Base-by-base conservation (phyloP, 2,888 invertebrate genomes). In the Hemaris fuciformis region DNA sequence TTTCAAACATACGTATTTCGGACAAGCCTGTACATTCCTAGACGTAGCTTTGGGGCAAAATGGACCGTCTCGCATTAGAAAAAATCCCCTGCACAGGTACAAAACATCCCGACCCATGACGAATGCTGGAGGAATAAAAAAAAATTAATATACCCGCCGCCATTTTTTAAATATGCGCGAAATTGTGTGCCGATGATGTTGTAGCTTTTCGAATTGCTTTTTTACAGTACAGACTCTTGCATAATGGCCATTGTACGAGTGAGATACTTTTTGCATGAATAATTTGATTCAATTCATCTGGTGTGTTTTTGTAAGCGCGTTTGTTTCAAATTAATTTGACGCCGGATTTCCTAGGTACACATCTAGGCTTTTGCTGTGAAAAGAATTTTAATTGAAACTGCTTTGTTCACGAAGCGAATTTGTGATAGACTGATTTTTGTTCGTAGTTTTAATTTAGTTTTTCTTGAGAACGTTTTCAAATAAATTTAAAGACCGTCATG, bases 31-130 rank as follows among this genome's bases (percentile, higher is more conserved):
- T 83, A 82, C 83, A 86, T 87, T 85, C 82, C 79, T 81, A 81
- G 75, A 71, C 75, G 74, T 74, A 77, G 66, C 63, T 60, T 41
- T 57, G 59, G 68, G 68, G 72, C 71, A 71, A 64, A 68, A 69
- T 69, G 69, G 69, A 74, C 72, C 69, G 75, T 76, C 76, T 72
- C 66, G 69, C 65, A 70, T 71, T 68, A 74, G 65, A 79, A 85
- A 83, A 81, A 71, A 72, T 75, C 66, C 69, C 70, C 68, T 60
- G 75, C 72, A 68, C 85, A 84, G 85, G 82, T 84, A 88, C 77
- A 79, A 81, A 81, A 69, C 82, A 76, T 82, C 84, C 71, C 81
- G 81, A 23, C 38, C 38, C 45, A 15, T 45, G 22, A 57, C 38
- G 53, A 56, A 61, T 20, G 45, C 18, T n/a, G 34, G 13, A 7